Base-by-base conservation (phyloP, 2,888 invertebrate genomes). In the Proisotoma minuta region DNA sequence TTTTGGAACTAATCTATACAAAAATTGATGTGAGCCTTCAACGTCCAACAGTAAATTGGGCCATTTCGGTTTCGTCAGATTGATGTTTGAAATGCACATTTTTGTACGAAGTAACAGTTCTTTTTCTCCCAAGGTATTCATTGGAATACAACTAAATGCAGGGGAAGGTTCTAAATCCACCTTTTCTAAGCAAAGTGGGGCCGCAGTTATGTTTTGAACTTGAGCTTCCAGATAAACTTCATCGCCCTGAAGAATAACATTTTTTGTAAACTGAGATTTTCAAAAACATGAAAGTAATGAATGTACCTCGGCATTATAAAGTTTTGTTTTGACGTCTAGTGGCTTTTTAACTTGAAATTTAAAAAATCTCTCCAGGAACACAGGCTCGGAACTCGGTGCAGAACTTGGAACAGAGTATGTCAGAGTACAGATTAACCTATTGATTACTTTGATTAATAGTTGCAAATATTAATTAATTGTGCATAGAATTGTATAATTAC, bases 271-370 rank as follows among this genome's bases (percentile, higher is more conserved):
- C 52, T 54, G 23, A 27, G 29, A 29, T n/a, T 22, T 40, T 24
- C 51, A 49, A 48, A 48, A 53, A 63, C 34, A 34, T 34, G 4
- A 18, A 12, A 50, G 23, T 15, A 50, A 20, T 5, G 23, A 48
- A 48, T 20, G 4, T 78, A 85, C 85, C 81, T 86, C 96, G 1
- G 94, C 91, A 82, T 94, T 96, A 77, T 93, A 97, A 79, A 98
- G 93, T 78, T 98, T 97, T 0, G 98, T 98, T 81, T 97, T 96
- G 0, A 99, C 96, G 83, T 99, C 98, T 52, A 99, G 81, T 2
- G 98, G 98, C 77, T 98, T 98, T 75, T 95, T 84, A 0, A 99
- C 98, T 84, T 93, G 88, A 78, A 99, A 98, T 80, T 97, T 98
- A 79, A 98, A 99, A 78, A 95, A 97, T 78, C 98, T 98, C 72